Base-by-base conservation (phyloP, 2,888 invertebrate genomes). In the Aporophyla nigra region DNA sequence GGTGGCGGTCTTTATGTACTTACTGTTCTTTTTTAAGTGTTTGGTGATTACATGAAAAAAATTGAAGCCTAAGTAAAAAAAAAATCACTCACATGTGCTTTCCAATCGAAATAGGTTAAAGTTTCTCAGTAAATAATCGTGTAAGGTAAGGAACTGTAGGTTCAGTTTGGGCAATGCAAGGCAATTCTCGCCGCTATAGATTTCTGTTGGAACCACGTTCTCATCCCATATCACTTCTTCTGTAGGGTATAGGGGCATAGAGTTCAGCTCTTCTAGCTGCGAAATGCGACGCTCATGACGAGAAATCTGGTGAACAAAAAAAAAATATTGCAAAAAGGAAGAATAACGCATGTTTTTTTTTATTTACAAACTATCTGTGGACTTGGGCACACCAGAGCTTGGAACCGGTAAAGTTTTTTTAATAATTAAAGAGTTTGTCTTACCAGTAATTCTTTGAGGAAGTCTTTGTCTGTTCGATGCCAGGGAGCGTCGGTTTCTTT, bases 141-240 rank as follows among this genome's bases (percentile, higher is more conserved):
- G 99, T 9, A 99, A 96, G 0, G 99, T 99, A 19, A 99, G 97
- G 94, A 99, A 99, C 95, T 99, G 99, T 10, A 99, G 97, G 96
- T 99, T 99, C 6, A 99, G 96, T 93, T 99, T 99, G 0, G 99
- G 99, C 83, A 99, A 96, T 0, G 99, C 99, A 53, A 99, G 97
- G 88, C 99, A 99, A 33, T 98, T 99, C 93, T 99, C 99, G 0
- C 99, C 99, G 61, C 99, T 98, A 95, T 98, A 99, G 93, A 99
- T 99, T 90, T 99, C 99, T 0, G 99, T 98, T 0, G 99, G 99
- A 0, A 99, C 99, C 62, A 99, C 98, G 92, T 99, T 99, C 94
- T 99, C 99, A 94, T 99, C 99, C 99, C 99, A 99, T 88, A 99
- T 99, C 5, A 99, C 98, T 78, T 98, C 98, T 93, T 99, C 99